These are phyloP conservation scores for Salticus scenicus DNA, from an alignment of 2,888 invertebrate genomes.

Conservation along the genomic window DNA sequence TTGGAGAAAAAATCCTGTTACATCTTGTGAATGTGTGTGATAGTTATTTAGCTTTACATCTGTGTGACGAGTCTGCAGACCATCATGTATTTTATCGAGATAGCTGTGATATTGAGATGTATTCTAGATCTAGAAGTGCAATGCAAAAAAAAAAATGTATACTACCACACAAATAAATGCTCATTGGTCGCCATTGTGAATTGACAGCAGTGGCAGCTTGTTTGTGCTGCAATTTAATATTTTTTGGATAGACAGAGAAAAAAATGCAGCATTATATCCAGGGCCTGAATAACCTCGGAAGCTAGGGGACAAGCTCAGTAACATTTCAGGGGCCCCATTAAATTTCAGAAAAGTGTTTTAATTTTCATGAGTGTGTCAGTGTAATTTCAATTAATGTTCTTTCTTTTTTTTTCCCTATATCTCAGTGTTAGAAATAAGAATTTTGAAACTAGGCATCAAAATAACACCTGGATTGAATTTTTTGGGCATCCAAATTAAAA, in stretches of 20 bases:
- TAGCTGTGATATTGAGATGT: constrained; percentile 69
- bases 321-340: too few relatives aligned
- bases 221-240: constrained; percentile 54
- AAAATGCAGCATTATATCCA: constrained; percentile 22
- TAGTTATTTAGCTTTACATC: constrained; percentile 65
- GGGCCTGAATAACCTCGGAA: too few relatives aligned
- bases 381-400: too few relatives aligned
- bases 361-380: too few relatives aligned
- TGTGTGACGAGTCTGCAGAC: constrained; percentile 53
- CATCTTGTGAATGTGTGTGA: constrained; percentile 65
- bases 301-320: too few relatives aligned
- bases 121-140: constrained; percentile 68
- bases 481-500: too few relatives aligned
- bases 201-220: constrained; percentile 20
- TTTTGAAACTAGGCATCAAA: too few relatives aligned
- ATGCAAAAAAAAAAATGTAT: constrained; percentile 57
- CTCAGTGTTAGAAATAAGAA: too few relatives aligned
- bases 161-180: constrained; percentile 62
- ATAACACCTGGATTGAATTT: too few relatives aligned
- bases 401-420: too few relatives aligned
- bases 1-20: constrained; percentile 55
- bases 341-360: too few relatives aligned
- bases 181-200: constrained; percentile 47
- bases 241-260: constrained; percentile 33
- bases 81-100: constrained; percentile 67